Evolutionary conservation across 1,140 invertebrate genomes (phyloP).

Genomic region (Macrobrachium nipponense): DNA sequence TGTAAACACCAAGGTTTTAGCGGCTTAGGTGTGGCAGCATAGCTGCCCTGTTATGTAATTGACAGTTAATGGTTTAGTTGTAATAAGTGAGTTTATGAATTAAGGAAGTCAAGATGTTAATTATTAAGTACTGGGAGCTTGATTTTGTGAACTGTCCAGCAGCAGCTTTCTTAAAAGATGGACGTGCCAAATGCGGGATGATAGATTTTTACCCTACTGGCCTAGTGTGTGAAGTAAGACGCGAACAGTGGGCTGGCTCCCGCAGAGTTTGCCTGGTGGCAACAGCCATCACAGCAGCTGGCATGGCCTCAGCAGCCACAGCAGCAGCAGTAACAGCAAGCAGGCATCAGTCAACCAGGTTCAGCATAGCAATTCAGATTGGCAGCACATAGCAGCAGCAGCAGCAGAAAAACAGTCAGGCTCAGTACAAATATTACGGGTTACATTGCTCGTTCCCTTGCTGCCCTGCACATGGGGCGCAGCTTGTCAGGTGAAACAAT

Average conservation of each 20-base stretch:
- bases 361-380: constrained; percentile 59
- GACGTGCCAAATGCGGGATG: constrained; percentile 58
- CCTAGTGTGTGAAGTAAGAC: constrained; percentile 26
- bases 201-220: constrained; percentile 32
- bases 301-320: constrained; percentile 56
- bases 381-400: constrained; percentile 58
- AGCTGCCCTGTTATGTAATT: constrained; percentile 62
- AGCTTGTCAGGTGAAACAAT: constrained; percentile 61
- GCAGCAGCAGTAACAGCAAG: constrained; percentile 54
- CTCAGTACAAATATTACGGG: constrained; percentile 64
- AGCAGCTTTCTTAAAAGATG: constrained; percentile 52
- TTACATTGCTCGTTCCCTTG: constrained; percentile 62
- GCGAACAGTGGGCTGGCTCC: constrained; percentile 31
- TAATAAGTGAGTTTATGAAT: constrained; percentile 59
- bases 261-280: constrained; percentile 46
- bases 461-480: constrained; percentile 61
- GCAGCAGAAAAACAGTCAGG: constrained; percentile 59
- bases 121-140: constrained; percentile 61
- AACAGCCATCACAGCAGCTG: constrained; percentile 49
- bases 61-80: constrained; percentile 62
- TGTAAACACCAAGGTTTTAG: constrained; percentile 57
- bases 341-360: constrained; percentile 59
- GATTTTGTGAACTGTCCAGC: constrained; percentile 61
- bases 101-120: constrained; percentile 60
- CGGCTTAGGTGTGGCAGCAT: constrained; percentile 60